Evolutionary conservation across 2,797 vertebrate genomes (phyloP), one percentile per base, ranked within the genome.

Genomic region (Morus bassanus): DNA sequence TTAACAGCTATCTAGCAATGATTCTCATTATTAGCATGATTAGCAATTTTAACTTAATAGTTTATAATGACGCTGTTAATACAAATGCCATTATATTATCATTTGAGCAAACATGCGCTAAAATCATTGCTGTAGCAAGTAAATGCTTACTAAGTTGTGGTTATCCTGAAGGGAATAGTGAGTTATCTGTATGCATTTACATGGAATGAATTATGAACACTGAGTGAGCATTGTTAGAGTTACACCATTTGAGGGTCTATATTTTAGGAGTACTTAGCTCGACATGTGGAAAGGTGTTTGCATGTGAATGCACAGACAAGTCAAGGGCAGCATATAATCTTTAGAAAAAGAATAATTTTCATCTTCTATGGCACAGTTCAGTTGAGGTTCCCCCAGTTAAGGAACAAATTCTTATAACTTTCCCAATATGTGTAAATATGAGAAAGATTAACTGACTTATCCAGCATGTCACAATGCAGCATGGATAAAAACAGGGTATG

Each of bases 11-110:
- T 74, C 48, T 93, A 86, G 59, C 31, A 89, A 92, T 43, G 46
- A 93, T 91, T 92, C 84, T 92, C 88, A 94, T 43, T 53, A 87
- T 95, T 84, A 91, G 41, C 78, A 54, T 37, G 56, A 87, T 93
- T 89, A 76, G 65, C 7, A 9, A 67, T 80, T 97, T 95, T 85
- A 85, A 90, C 25, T 54, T 83, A 83, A 89, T 31, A 51, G 65
- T 89, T 92, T 79, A 48, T 78, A 95, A 92, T 54, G 79, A 67
- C 64, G 72, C 24, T 85, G 65, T 76, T 73, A 89, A 92, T 94
- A 92, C 21, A 93, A 88, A 81, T 43, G 73, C 41, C 51, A 83
- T 77, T 85, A 59, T 23, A 70, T 96, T 97, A 92, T 92, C 43
- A 93, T 69, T 73, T 90, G 51, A 69, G 39, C 76, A 89, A 88